phyloP scores from a whole-genome alignment of 2,113 vertebrate genomes.

The Pygoscelis adeliae region DNA sequence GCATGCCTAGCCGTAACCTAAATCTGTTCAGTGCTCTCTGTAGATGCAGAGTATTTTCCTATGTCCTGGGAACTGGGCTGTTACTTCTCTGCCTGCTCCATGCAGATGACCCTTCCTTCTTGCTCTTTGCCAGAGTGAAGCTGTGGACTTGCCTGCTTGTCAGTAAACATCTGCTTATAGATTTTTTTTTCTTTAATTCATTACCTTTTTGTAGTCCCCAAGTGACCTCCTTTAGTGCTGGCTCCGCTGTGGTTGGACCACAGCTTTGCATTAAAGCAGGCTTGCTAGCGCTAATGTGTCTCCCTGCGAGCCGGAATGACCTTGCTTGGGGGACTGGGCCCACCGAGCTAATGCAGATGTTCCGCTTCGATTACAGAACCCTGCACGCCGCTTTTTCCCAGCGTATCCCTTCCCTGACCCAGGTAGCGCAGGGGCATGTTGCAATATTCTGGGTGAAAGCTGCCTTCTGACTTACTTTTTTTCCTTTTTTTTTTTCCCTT shows the following conservation, averaged over 20 bases:
- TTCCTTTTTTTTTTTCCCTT: not conserved
- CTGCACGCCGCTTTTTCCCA: fast-evolving
- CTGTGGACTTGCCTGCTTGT: not conserved
- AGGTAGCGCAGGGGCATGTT: fast-evolving
- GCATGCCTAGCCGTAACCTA: not conserved
- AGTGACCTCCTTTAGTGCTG: not conserved
- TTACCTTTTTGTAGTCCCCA: conserved; percentile 1
- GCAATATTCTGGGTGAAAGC: not conserved
- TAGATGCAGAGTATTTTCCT: not conserved
- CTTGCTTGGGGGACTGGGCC: not conserved
- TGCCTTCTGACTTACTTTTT: not conserved
- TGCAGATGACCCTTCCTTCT: not conserved
- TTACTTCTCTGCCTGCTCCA: not conserved
- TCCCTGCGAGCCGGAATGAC: not conserved
- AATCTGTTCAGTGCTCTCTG: not conserved
- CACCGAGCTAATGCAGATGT: not conserved
- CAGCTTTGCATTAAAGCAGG: not conserved
- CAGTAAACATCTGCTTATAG: conserved; percentile 7
- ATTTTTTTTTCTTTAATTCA: not conserved
- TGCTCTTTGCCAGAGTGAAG: not conserved
- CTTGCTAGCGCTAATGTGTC: not conserved
- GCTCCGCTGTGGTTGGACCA: not conserved
- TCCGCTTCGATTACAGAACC: not conserved
- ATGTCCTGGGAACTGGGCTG: not conserved
- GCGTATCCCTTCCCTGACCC: not conserved